A percentile compares a stretch with the other conserved stretches of the same genome.
Conservation (phyloP, 2,888 invertebrate species). For the Phyllotreta cruciferae region DNA sequence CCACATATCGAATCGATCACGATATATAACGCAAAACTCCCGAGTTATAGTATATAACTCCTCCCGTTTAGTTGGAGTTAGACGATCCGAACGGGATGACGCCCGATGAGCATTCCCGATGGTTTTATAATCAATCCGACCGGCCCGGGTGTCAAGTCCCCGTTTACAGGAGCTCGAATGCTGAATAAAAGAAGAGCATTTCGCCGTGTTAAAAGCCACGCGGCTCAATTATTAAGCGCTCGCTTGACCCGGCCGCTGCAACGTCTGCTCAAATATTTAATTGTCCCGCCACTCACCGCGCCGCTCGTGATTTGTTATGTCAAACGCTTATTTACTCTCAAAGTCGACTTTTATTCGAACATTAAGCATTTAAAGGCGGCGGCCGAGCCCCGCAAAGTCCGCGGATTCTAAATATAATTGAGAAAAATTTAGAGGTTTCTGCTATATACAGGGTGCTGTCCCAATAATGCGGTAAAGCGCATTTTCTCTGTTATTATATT, state of each 20-base stretch:
- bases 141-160: slow-evolving; percentile 60
- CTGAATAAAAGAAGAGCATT: slow-evolving; percentile 61
- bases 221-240: slow-evolving; percentile 61
- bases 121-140: slow-evolving; percentile 59
- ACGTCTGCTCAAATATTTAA: slow-evolving; percentile 61
- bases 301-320: slow-evolving; percentile 55
- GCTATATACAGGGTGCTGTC: not conserved
- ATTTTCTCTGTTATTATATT: too few species aligned
- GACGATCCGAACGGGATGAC: slow-evolving; percentile 45
- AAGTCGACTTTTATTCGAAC: slow-evolving; percentile 45
- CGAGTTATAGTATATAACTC: too few species aligned
- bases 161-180: slow-evolving; percentile 60
- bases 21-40: too few species aligned
- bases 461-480: too few species aligned
- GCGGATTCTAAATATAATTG: not conserved
- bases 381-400: slow-evolving; percentile 27
- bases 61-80: slow-evolving; percentile 2
- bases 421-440: too few species aligned
- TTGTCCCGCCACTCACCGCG: slow-evolving; percentile 59
- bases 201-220: slow-evolving; percentile 62
- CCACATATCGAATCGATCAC: too few species aligned
- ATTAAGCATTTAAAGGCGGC: slow-evolving; percentile 46
- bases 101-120: slow-evolving; percentile 48
- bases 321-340: slow-evolving; percentile 56
- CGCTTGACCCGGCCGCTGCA: slow-evolving; percentile 59